Percentiles rank a stretch among this genome's conserved stretches.
Conservation (phyloP, 2,797 vertebrate genomes). For the Sternotherus odoratus region DNA sequence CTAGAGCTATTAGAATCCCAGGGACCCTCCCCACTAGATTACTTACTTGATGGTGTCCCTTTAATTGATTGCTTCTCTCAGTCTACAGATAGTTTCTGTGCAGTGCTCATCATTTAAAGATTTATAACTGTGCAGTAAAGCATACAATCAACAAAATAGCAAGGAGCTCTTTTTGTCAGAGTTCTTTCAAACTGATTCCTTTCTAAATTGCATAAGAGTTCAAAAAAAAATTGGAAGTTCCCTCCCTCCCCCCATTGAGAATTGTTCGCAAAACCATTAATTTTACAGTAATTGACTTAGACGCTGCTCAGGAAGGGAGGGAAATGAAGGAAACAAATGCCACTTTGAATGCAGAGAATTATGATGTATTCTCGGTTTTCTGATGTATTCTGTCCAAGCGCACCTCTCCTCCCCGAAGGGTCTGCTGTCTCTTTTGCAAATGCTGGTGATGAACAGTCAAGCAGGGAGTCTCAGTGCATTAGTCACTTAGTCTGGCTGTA, state of each 20-base stretch:
- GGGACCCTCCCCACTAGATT: background rate
- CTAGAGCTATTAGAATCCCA: background rate
- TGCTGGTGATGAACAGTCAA: accelerated
- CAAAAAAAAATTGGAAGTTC: background rate
- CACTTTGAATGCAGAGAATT: background rate
- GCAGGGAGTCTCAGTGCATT: background rate
- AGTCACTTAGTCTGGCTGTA: accelerated
- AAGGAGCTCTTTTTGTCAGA: background rate
- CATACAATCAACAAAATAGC: background rate
- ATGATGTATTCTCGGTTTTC: background rate
- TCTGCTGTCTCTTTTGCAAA: background rate
- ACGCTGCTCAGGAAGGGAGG: conserved; percentile 4
- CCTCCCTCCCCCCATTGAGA: conserved; percentile 8
- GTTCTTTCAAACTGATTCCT: conserved; percentile 16
- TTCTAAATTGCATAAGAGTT: conserved; percentile 11
- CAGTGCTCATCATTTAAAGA: background rate
- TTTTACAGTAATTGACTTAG: conserved; percentile 66
- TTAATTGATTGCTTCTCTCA: background rate
- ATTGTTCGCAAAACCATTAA: conserved; percentile 38
- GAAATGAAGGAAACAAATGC: conserved; percentile 15
- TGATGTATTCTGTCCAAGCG: background rate
- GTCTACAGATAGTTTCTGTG: background rate
- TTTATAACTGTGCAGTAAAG: background rate
- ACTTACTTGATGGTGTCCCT: accelerated
- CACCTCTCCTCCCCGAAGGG: background rate